Evolutionary conservation across 2,888 invertebrate species (phyloP), one percentile per base, ranked within the genome.

Genomic region (Lasioglossum oenotherae): DNA sequence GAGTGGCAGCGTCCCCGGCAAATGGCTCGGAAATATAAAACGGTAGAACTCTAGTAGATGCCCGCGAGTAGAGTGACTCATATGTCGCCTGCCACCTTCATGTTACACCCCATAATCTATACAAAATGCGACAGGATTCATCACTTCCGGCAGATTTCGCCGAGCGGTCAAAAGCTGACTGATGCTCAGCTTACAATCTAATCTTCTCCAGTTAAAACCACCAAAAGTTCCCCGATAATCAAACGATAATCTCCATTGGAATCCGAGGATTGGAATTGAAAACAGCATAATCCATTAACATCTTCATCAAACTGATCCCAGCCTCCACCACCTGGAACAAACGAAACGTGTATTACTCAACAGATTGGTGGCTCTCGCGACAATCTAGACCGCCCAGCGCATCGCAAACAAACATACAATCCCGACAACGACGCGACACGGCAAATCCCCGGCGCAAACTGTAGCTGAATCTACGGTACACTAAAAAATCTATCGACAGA

Each of bases 251-350:
- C 53, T 23, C 10, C 53, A 23, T n/a, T 3, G 8, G 23, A 53
- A 8, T 23, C 2, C 23, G 4, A n/a, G 23, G 6, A 23, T 3
- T 23, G 53, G n/a, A n/a, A 23, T 53, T 10, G 1, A 23, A 53
- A 23, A 53, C 53, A 53, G 53, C 53, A 8, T 53, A 23, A n/a
- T 53, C 23, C 67, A 6, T 31, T 35, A 19, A 0, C 67, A 31
- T 67, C 31, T 31, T 35, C 67, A 8, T 19, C 5, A 2, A 19
- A 35, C 35, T 31, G 4, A 14, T 6, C 41, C n/a, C 10, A 35
- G 14, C 8, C 46, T 49, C 46, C n/a, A 16, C 23, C 69, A 78
- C 53, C 85, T 85, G 85, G 3, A 85, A 85, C 78, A 79, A 41
- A 72, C 23, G 5, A 76, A 73, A 35, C 6, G 53, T 38, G 49